These are phyloP conservation scores for Eurystomus gularis DNA, from an alignment of 2,113 vertebrate genomes.

Conservation along the genomic window DNA sequence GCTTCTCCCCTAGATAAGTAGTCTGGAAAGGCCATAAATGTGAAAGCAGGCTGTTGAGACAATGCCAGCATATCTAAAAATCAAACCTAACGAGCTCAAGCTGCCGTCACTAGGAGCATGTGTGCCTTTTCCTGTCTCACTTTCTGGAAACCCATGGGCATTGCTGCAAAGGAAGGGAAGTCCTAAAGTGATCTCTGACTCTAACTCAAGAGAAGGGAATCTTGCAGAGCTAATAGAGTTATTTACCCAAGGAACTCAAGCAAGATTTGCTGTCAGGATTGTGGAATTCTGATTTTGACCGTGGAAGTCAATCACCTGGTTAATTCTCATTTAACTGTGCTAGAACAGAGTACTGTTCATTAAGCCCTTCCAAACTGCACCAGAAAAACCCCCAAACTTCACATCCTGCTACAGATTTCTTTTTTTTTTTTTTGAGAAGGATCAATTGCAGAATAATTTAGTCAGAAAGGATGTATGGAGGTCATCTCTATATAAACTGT, in stretches of 20 bases:
- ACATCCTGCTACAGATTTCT: neutral
- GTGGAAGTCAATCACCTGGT: neutral
- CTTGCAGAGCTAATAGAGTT: neutral
- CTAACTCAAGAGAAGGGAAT: neutral
- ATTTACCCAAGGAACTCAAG: neutral
- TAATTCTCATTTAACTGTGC: neutral
- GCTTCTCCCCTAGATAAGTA: neutral
- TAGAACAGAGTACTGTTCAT: neutral
- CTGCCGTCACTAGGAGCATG: slow-evolving; percentile 1
- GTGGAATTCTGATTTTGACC: neutral
- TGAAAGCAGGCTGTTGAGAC: slow-evolving; percentile 27
- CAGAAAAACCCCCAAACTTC: neutral
- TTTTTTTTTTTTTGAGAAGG: neutral
- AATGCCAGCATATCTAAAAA: slow-evolving; percentile 12
- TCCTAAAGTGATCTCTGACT: neutral
- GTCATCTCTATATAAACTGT: neutral
- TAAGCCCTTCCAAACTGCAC: neutral
- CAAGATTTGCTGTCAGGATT: neutral
- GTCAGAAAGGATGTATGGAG: neutral
- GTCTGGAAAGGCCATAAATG: slow-evolving; percentile 18
- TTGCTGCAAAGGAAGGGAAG: neutral
- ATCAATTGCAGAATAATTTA: neutral
- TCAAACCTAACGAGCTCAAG: slow-evolving; percentile 43
- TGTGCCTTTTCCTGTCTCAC: slow-evolving; percentile 7
- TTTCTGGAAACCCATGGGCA: neutral